Percentiles rank a stretch among this genome's conserved stretches.
Conservation (phyloP, 2,113 vertebrate species). For the Galemys pyrenaicus region DNA sequence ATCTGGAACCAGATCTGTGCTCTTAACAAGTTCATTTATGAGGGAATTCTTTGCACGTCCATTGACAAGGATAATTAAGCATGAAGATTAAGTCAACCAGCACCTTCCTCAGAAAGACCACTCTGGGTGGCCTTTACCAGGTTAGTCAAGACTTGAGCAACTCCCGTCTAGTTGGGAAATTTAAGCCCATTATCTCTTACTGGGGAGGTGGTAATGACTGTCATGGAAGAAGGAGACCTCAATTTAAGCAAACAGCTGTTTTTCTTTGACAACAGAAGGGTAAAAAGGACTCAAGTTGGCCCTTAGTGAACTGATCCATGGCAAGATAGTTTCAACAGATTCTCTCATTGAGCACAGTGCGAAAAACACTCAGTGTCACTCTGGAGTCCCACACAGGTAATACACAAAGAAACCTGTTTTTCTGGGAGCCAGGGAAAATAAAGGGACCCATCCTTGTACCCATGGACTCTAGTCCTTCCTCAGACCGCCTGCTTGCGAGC, state of each 20-base stretch:
- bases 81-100: neutral
- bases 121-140: neutral
- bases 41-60: neutral
- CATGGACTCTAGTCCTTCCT: neutral
- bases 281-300: constrained; percentile 60
- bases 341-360: constrained; percentile 19
- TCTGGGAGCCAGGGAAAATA: neutral
- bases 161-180: constrained; percentile 23
- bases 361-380: neutral
- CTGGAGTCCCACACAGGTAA: neutral
- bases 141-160: neutral
- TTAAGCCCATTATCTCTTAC: constrained; percentile 49
- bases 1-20: neutral
- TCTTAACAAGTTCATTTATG: neutral
- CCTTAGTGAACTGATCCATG: constrained; percentile 65
- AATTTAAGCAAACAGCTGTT: constrained; percentile 73
- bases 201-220: constrained; percentile 31
- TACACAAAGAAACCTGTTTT: fast-evolving
- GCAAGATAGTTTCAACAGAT: constrained; percentile 26
- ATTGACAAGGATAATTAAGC: neutral
- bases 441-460: neutral
- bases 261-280: constrained; percentile 57
- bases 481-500: fast-evolving
- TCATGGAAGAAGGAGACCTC: constrained; percentile 67
- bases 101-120: neutral